Evolutionary conservation across 2,113 vertebrate species (phyloP).

Genomic region (Tragelaphus imberbis): DNA sequence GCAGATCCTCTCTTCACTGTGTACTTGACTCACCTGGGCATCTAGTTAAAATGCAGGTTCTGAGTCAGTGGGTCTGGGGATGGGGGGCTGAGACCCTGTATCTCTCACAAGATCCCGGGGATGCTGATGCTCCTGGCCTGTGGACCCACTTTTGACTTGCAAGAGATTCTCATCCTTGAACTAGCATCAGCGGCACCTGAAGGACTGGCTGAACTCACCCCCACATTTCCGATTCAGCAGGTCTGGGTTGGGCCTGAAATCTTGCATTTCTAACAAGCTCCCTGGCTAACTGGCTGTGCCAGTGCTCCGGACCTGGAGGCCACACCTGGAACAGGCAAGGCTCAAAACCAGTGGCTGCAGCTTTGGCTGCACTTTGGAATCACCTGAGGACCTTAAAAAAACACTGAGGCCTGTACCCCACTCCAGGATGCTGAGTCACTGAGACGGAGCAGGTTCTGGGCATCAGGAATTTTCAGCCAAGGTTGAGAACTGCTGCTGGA

Average conservation of each 20-base stretch:
- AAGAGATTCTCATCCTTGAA: no score
- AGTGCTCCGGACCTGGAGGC: not conserved
- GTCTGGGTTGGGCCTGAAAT: not conserved
- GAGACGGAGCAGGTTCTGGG: not conserved
- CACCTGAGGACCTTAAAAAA: not conserved
- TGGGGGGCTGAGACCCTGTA: not conserved
- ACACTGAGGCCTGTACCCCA: not conserved
- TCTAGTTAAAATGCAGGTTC: not conserved
- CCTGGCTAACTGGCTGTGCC: not conserved
- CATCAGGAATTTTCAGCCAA: not conserved
- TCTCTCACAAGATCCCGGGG: rapidly evolving
- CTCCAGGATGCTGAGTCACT: not conserved
- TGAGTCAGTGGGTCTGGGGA: not conserved
- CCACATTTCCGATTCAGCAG: not conserved
- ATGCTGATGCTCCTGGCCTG: not conserved
- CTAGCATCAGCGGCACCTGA: not conserved
- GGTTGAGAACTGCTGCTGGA: not conserved
- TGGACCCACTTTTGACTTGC: no score
- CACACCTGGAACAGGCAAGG: not conserved
- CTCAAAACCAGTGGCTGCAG: not conserved
- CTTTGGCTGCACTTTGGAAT: not conserved
- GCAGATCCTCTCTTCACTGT: not conserved
- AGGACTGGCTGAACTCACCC: not conserved
- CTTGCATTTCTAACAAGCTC: no score
- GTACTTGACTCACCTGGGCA: not conserved